Conservation (phyloP, 2,888 invertebrate species). For the Clostera curtula region DNA sequence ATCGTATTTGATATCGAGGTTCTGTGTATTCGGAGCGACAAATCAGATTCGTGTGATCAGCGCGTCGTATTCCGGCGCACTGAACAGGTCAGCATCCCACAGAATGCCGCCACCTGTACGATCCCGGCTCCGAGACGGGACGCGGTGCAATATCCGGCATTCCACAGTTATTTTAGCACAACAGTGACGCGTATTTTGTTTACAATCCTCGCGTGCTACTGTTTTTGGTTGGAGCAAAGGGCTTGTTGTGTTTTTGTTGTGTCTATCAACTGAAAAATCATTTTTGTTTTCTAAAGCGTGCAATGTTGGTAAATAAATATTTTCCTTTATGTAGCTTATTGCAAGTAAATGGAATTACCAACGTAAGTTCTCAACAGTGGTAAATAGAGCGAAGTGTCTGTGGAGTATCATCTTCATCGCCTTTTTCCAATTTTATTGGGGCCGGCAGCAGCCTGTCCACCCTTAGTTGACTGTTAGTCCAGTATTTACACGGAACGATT, state of each 20-base stretch:
- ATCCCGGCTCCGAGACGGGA: conserved; percentile 29
- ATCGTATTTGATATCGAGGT: conserved; percentile 48
- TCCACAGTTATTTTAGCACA: conserved; percentile 57
- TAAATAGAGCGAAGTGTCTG: too few species aligned
- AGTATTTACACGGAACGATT: too few species aligned
- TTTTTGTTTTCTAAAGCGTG: too few species aligned
- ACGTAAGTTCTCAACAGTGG: too few species aligned
- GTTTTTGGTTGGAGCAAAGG: conserved; percentile 33
- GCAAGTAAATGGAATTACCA: too few species aligned
- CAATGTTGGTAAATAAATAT: too few species aligned
- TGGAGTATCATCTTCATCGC: too few species aligned
- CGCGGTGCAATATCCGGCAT: conserved; percentile 67
- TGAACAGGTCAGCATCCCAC: conserved; percentile 25
- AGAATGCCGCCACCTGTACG: conserved; percentile 30
- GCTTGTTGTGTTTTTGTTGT: conserved; percentile 19
- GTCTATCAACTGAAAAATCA: too few species aligned
- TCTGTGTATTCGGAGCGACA: conserved; percentile 11
- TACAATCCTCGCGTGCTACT: conserved; percentile 39
- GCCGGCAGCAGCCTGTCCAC: too few species aligned
- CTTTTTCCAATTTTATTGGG: too few species aligned
- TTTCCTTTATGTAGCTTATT: too few species aligned
- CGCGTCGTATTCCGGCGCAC: conserved; percentile 23
- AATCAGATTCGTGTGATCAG: conserved; percentile 28
- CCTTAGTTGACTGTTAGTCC: too few species aligned
- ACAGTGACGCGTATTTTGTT: conserved; percentile 61